A percentile compares a stretch with the other conserved stretches of the same genome.
phyloP scores from a whole-genome alignment of 2,888 invertebrate species.

The Osedax frankpressi region DNA sequence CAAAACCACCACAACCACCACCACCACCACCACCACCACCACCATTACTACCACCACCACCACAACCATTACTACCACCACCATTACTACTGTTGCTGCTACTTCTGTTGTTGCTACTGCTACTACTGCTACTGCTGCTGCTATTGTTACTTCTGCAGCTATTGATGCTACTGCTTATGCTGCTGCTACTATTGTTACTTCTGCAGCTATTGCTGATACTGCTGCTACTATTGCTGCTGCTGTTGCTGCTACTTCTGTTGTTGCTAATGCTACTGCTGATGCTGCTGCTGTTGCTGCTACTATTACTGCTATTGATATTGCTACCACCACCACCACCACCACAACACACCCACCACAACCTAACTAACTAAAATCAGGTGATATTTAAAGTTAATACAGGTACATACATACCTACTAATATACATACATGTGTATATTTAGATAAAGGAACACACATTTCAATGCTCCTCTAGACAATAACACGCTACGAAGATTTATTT shows the following conservation, averaged over 20 bases:
- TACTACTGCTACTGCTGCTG: not conserved
- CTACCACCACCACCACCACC: no score
- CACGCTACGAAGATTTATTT: no score
- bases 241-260: not conserved
- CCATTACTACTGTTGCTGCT: not conserved
- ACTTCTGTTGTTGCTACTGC: not conserved
- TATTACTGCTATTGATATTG: no score
- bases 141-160: not conserved
- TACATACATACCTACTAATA: no score
- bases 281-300: not conserved
- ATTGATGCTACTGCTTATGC: not conserved
- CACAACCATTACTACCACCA: not conserved
- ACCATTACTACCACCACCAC: not conserved
- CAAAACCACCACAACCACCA: not conserved
- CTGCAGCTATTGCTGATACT: not conserved
- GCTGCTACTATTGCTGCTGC: not conserved
- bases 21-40: not conserved
- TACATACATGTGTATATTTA: no score
- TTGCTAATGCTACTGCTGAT: not conserved
- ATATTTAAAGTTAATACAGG: no score
- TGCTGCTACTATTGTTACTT: not conserved
- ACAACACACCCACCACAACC: no score
- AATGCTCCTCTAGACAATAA: no score
- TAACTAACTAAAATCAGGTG: no score
- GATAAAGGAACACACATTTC: no score